phyloP scores from a whole-genome alignment of 37 sponge, comb jelly and placozoan genomes.

The Theonella swinhoei region DNA sequence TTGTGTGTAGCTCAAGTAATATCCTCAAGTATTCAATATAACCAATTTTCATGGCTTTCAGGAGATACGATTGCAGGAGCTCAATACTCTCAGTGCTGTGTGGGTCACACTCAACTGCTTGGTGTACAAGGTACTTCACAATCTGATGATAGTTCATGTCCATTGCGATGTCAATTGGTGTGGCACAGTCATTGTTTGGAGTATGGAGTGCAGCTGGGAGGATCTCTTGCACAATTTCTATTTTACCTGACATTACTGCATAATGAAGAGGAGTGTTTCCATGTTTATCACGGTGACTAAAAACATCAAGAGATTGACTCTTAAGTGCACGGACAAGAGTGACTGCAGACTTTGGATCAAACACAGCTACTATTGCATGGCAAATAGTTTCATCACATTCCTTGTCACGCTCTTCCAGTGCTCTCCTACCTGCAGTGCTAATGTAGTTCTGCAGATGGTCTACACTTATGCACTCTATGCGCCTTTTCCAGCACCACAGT shows the following conservation, averaged over 20 bases:
- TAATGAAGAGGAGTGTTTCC: not conserved
- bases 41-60: not conserved
- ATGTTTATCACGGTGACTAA: not conserved
- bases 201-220: not conserved
- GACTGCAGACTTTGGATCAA: not conserved
- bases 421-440: not conserved
- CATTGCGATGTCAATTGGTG: not conserved
- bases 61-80: not conserved
- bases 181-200: not conserved
- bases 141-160: not conserved
- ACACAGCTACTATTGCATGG: not conserved
- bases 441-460: not conserved
- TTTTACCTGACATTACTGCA: not conserved
- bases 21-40: not conserved
- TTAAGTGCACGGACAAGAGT: not conserved
- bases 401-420: not conserved
- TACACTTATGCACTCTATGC: not conserved
- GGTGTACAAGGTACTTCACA: not conserved
- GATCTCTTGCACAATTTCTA: not conserved
- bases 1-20: not conserved
- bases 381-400: not conserved
- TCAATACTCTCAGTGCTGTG: not conserved
- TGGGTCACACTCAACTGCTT: not conserved
- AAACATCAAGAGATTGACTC: not conserved
- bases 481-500: not conserved